phyloP scores from a whole-genome alignment of 2,113 vertebrate species.

The Furnarius figulus region DNA sequence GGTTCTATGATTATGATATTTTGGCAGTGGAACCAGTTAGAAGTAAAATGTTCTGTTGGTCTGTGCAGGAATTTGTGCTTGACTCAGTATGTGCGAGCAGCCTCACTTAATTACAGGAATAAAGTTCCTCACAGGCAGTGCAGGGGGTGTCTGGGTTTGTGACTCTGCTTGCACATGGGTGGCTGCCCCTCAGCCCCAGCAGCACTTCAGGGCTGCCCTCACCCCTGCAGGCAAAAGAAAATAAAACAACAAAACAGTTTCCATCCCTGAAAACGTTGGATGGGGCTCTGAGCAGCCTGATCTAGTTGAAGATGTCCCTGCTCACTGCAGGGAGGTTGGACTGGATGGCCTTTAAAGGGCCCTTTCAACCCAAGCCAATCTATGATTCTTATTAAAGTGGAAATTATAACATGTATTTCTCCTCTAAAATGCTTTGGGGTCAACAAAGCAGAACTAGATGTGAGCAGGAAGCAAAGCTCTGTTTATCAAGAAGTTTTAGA shows the following conservation, averaged over 20 bases:
- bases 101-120: background rate
- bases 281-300: background rate
- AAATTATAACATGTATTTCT: background rate
- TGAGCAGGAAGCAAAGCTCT: background rate
- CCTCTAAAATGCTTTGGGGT: background rate
- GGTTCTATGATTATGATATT: background rate
- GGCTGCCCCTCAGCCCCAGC: background rate
- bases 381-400: background rate
- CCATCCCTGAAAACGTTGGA: background rate
- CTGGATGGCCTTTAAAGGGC: background rate
- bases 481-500: background rate
- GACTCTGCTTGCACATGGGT: background rate
- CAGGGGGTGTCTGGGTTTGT: background rate
- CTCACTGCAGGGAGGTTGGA: background rate
- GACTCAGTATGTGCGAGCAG: background rate
- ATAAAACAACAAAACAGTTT: background rate
- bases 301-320: background rate
- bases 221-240: background rate
- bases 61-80: background rate
- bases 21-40: background rate
- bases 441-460: background rate
- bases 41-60: background rate
- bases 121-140: background rate
- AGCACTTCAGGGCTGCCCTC: background rate
- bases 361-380: background rate